phyloP scores from a whole-genome alignment of 2,113 vertebrate species.

The Lucifuga dentata region DNA sequence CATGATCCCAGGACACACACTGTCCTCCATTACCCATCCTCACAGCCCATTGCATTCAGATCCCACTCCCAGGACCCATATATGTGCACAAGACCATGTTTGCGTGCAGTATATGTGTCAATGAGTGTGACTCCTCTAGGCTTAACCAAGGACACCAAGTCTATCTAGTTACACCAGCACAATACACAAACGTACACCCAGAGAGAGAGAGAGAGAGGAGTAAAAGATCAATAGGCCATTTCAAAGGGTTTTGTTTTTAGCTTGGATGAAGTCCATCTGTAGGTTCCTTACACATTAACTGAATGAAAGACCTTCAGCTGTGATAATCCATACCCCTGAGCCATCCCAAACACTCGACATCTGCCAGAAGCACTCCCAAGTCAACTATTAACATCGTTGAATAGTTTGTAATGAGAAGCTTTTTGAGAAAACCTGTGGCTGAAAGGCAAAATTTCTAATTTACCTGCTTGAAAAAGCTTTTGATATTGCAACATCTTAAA shows the following conservation, averaged over 20 bases:
- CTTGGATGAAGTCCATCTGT: slow-evolving; percentile 84
- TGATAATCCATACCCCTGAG: slow-evolving; percentile 82
- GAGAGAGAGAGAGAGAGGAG: slow-evolving; percentile 19
- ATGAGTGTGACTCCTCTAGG: slow-evolving; percentile 9
- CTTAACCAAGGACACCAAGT: slow-evolving; percentile 53
- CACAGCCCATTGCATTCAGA: slow-evolving; percentile 70
- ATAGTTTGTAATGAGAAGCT: slow-evolving; percentile 39
- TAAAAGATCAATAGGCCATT: slow-evolving; percentile 69
- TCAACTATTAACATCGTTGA: slow-evolving; percentile 77
- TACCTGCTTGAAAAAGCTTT: slow-evolving; percentile 25
- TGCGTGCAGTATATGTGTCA: slow-evolving; percentile 37
- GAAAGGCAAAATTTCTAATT: slow-evolving; percentile 18
- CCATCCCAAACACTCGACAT: slow-evolving; percentile 85
- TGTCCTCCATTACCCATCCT: slow-evolving; percentile 79
- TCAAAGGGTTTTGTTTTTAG: slow-evolving; percentile 86
- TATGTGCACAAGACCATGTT: slow-evolving; percentile 42
- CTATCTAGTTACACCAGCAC: slow-evolving; percentile 36
- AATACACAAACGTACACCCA: slow-evolving; percentile 18
- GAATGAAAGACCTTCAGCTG: slow-evolving; percentile 82
- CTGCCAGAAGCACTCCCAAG: slow-evolving; percentile 85
- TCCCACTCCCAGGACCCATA: slow-evolving; percentile 42
- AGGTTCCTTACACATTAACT: slow-evolving; percentile 86
- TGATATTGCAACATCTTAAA: no score
- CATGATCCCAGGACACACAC: slow-evolving; percentile 79
- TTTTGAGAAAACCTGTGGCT: slow-evolving; percentile 20